Percentiles rank a stretch among this genome's conserved stretches.
Evolutionary conservation across 2,888 invertebrate species (phyloP).

Genomic region (Drosophila leonis): DNA sequence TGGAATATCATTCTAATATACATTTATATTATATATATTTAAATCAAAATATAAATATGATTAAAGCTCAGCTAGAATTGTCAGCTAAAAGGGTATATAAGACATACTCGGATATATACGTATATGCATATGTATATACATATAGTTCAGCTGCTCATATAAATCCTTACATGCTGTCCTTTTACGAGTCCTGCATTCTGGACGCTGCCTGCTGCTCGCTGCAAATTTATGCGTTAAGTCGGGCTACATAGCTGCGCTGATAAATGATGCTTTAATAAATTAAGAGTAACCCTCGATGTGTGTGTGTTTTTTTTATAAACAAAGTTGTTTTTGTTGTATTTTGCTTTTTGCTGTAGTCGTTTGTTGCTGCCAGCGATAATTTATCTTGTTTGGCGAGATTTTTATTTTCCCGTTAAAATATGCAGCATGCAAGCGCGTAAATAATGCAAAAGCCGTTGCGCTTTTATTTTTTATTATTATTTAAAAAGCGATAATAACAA

Average conservation of each 20-base stretch:
- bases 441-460: conserved; percentile 71
- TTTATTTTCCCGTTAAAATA: conserved; percentile 78
- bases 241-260: conserved; percentile 46
- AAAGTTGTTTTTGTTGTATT: conserved; percentile 32
- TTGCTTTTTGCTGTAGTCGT: conserved; percentile 33
- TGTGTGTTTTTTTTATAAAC: conserved; percentile 9
- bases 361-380: conserved; percentile 64
- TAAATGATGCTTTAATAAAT: conserved; percentile 81
- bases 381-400: conserved; percentile 81
- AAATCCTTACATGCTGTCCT: conserved; percentile 9
- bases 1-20: no score
- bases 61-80: not conserved
- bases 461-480: conserved; percentile 49
- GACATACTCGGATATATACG: not conserved
- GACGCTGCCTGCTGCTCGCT: conserved; percentile 7
- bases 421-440: conserved; percentile 71
- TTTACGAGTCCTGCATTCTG: conserved; percentile 9
- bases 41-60: not conserved
- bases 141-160: not conserved
- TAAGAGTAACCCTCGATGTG: conserved; percentile 68
- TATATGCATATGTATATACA: not conserved
- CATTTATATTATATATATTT: not conserved
- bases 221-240: conserved; percentile 70
- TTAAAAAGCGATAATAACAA: conserved; percentile 78
- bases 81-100: not conserved